A percentile compares a stretch with the other conserved stretches of the same genome.
Evolutionary conservation across 2,797 vertebrate genomes (phyloP).

Genomic region (Anolis apletophallus): DNA sequence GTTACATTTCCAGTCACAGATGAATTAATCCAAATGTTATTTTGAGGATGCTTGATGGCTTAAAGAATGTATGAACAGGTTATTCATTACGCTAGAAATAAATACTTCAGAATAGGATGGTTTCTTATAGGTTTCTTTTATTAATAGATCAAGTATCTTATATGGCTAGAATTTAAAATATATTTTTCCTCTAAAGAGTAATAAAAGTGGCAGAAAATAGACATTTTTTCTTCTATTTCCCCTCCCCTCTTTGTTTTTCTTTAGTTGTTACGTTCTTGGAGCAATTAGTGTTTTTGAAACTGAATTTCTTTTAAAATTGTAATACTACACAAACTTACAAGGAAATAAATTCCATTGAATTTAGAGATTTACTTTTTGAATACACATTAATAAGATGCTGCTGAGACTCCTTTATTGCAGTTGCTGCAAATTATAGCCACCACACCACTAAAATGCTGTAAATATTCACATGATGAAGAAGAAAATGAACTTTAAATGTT

Average conservation of each 20-base stretch:
- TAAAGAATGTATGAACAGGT: not conserved
- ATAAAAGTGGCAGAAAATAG: not conserved
- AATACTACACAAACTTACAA: not conserved
- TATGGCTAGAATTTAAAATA: not conserved
- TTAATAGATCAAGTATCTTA: not conserved
- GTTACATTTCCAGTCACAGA: slow-evolving; percentile 47
- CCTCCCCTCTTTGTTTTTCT: too few species aligned
- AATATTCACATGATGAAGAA: not conserved
- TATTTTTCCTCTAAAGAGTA: slow-evolving; percentile 44
- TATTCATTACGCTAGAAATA: not conserved
- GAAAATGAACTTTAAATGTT: not conserved
- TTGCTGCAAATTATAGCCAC: slow-evolving; percentile 24
- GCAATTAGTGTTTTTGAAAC: slow-evolving; percentile 57
- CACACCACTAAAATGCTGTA: not conserved
- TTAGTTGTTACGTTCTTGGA: slow-evolving; percentile 53
- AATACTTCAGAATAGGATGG: slow-evolving; percentile 12
- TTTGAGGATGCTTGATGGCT: not conserved
- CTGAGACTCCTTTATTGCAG: slow-evolving; percentile 48
- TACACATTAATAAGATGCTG: too few species aligned
- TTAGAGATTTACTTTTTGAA: not conserved
- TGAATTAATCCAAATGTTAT: slow-evolving; percentile 62
- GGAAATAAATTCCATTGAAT: not conserved
- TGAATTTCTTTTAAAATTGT: slow-evolving; percentile 49
- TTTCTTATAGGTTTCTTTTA: not conserved
- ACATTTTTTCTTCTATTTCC: too few species aligned